A percentile compares a stretch with the other conserved stretches of the same genome.
Evolutionary conservation across 1,140 invertebrate species (phyloP).

Genomic region (Stegodyphus dumicola): DNA sequence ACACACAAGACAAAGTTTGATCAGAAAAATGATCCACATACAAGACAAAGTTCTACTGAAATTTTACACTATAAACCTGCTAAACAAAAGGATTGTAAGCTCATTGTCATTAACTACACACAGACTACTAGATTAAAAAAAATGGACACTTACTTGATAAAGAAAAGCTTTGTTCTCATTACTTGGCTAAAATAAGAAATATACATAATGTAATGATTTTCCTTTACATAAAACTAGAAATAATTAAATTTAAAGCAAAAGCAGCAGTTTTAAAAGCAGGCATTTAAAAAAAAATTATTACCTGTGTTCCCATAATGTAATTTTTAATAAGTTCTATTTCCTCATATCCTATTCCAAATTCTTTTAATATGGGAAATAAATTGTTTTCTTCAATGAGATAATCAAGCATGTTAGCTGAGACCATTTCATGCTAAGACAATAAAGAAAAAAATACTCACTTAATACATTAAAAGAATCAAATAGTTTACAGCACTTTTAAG

Average conservation of each 20-base stretch:
- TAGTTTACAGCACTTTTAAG: constrained; percentile 6
- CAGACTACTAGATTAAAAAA: too few relatives aligned
- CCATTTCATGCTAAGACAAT: constrained; percentile 70
- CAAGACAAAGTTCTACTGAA: too few relatives aligned
- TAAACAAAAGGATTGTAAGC: too few relatives aligned
- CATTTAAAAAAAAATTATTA: background rate
- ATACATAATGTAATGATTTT: background rate
- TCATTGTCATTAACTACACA: too few relatives aligned
- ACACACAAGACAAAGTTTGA: too few relatives aligned
- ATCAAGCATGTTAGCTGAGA: constrained; percentile 70
- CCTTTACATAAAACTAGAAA: too few relatives aligned
- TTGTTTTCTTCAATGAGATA: constrained; percentile 69
- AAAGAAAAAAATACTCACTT: background rate
- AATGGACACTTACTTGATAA: constrained; percentile 37
- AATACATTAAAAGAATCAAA: background rate
- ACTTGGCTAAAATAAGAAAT: constrained; percentile 16
- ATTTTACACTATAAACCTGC: too few relatives aligned
- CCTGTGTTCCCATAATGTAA: constrained; percentile 62
- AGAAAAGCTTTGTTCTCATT: constrained; percentile 39
- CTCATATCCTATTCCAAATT: constrained; percentile 60
- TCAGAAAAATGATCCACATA: too few relatives aligned
- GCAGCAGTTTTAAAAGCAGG: background rate
- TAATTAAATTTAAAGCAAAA: too few relatives aligned
- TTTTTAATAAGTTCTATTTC: constrained; percentile 65
- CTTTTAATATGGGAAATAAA: constrained; percentile 64